Evolutionary conservation across 2,797 vertebrate species (phyloP).

Genomic region (Sylvilagus floridanus): DNA sequence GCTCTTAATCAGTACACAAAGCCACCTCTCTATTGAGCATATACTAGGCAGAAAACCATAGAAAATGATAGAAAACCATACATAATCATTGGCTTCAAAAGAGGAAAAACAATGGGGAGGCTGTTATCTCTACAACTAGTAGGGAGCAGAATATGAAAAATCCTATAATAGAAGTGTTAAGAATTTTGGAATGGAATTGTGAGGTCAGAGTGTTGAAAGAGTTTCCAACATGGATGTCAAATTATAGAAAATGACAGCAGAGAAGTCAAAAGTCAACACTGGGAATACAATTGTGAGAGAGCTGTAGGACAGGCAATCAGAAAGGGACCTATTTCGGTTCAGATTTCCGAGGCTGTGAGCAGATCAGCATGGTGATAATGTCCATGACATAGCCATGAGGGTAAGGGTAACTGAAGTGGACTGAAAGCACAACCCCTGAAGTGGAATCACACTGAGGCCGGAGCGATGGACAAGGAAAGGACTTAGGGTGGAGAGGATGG

Average conservation of each 20-base stretch:
- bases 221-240: not conserved
- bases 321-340: constrained; percentile 25
- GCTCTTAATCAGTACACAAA: constrained; percentile 23
- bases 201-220: not conserved
- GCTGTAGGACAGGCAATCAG: not conserved
- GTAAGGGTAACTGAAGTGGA: not conserved
- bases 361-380: not conserved
- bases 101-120: not conserved
- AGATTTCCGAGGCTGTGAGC: constrained; percentile 4
- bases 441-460: constrained; percentile 27
- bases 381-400: not conserved
- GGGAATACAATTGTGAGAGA: not conserved
- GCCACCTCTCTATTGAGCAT: not conserved
- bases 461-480: not conserved
- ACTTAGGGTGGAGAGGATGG: not conserved
- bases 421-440: not conserved
- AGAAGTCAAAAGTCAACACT: constrained; percentile 30
- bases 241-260: not conserved
- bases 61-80: constrained; percentile 23
- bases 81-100: not conserved
- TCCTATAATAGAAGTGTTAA: constrained; percentile 4
- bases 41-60: not conserved
- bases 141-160: constrained; percentile 10
- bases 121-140: not conserved
- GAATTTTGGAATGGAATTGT: constrained; percentile 11